These are phyloP conservation scores for Pristionchus maxplancki DNA, from an alignment of 2,888 invertebrate species.

Conservation along the genomic window DNA sequence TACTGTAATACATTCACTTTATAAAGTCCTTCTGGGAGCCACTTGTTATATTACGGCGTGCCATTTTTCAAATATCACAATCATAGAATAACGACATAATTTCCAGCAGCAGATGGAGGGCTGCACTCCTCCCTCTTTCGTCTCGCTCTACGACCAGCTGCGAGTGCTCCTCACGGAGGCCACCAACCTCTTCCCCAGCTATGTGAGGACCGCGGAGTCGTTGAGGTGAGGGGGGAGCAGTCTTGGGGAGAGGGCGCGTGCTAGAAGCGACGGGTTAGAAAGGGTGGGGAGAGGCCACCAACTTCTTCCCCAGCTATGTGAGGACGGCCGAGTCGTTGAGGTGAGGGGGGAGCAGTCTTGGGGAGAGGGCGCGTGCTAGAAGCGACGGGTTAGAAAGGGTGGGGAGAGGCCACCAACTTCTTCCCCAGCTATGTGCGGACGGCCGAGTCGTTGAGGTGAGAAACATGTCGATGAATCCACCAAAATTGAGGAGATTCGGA, in stretches of 20 bases:
- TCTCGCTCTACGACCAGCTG: constrained; percentile 89
- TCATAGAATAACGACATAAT: too few relatives aligned
- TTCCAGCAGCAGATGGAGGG: constrained; percentile 83
- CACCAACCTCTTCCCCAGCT: constrained; percentile 81
- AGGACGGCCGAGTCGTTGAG: constrained; percentile 81
- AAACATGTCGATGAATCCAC: too few relatives aligned
- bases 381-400: too few relatives aligned
- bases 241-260: too few relatives aligned
- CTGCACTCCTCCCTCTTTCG: constrained; percentile 86
- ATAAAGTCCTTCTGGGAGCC: too few relatives aligned
- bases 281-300: constrained; percentile 82
- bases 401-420: constrained; percentile 82
- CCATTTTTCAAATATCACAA: too few relatives aligned
- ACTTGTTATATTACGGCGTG: too few relatives aligned
- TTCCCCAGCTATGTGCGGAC: constrained; percentile 82
- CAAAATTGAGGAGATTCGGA: too few relatives aligned
- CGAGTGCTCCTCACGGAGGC: constrained; percentile 85
- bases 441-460: constrained; percentile 79
- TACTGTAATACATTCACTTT: too few relatives aligned
- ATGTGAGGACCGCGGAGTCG: constrained; percentile 82
- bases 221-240: constrained; percentile 59
- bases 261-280: too few relatives aligned
- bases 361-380: too few relatives aligned
- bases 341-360: too few relatives aligned
- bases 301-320: constrained; percentile 81